phyloP scores from a whole-genome alignment of 37 sponge, comb jelly and placozoan species.

The Oscarella lobularis region DNA sequence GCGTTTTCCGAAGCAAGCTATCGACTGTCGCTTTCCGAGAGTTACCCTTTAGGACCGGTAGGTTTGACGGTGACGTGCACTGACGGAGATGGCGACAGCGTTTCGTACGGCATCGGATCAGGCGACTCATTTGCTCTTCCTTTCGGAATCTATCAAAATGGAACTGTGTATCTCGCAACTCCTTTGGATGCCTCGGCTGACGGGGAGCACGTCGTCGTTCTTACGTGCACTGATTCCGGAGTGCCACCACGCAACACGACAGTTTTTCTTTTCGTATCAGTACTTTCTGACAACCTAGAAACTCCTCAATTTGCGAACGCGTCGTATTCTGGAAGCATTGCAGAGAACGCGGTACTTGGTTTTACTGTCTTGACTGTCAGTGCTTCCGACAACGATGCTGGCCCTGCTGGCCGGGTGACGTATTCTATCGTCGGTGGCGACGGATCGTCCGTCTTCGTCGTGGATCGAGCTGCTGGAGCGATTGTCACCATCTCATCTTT shows the following conservation, averaged over 20 bases:
- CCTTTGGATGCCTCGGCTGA: constrained; percentile 1
- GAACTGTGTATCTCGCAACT: neutral
- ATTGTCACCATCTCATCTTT: neutral
- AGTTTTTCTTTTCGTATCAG: neutral
- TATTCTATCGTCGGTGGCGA: neutral
- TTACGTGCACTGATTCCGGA: neutral
- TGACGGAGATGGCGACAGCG: constrained; percentile 15
- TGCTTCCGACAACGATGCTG: neutral
- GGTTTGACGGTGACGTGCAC: constrained; percentile 24
- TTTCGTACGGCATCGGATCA: neutral
- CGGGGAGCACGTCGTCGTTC: neutral
- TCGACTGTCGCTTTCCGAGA: constrained; percentile 6
- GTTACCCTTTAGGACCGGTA: constrained; percentile 10
- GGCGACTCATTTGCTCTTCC: too few relatives aligned
- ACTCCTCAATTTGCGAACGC: neutral
- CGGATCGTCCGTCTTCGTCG: neutral
- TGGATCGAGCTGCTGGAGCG: neutral
- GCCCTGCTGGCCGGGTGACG: neutral
- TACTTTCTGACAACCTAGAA: neutral
- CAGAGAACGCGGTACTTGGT: neutral
- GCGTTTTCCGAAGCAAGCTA: constrained; percentile 11
- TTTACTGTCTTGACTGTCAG: neutral
- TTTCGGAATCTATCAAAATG: neutral
- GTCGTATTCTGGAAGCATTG: neutral
- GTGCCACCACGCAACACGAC: neutral